phyloP scores from a whole-genome alignment of 2,113 vertebrate genomes.

The Anser brachyrhynchus region DNA sequence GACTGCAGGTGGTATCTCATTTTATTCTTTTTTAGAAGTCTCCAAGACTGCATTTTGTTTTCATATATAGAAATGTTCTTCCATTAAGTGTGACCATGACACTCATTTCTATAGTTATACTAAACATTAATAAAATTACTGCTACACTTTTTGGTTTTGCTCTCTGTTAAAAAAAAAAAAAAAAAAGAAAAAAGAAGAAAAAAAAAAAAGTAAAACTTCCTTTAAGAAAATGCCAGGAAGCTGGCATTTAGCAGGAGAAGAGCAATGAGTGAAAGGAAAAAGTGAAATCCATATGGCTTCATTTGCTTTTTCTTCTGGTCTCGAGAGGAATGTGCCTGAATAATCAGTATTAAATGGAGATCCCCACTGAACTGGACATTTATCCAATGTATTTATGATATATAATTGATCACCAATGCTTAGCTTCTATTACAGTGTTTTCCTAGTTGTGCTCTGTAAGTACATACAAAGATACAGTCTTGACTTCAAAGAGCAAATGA shows the following conservation, averaged over 20 bases:
- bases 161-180: not conserved
- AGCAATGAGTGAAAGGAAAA: not conserved
- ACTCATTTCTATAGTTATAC: not conserved
- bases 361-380: not conserved
- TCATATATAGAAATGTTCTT: not conserved
- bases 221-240: not conserved
- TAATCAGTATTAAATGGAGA: not conserved
- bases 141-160: not conserved
- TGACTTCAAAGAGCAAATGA: not conserved
- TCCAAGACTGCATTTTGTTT: not conserved
- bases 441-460: accelerated
- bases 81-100: not conserved
- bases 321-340: not conserved
- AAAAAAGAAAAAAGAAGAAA: not conserved
- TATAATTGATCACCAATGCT: accelerated
- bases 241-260: not conserved
- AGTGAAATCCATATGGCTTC: not conserved
- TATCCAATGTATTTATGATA: not conserved
- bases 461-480: not conserved
- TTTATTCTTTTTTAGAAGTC: accelerated
- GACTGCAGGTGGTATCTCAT: not conserved
- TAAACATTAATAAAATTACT: not conserved
- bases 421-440: not conserved
- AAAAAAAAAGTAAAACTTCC: not conserved
- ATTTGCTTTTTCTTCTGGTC: not conserved